phyloP scores from a whole-genome alignment of 2,888 invertebrate genomes.

The Chymomyza amoena region DNA sequence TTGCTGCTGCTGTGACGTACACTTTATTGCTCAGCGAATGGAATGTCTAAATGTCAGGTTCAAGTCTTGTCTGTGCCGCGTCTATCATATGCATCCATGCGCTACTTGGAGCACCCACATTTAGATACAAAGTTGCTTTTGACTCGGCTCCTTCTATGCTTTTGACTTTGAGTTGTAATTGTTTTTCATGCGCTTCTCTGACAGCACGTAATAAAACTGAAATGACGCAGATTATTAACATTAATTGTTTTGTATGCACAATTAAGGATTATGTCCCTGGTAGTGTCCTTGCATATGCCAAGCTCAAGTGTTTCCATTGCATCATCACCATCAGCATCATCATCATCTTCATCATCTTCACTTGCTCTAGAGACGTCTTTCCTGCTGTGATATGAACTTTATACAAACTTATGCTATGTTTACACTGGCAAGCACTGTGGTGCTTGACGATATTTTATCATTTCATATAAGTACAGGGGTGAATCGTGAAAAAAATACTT shows the following conservation, averaged over 20 bases:
- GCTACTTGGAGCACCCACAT: constrained; percentile 50
- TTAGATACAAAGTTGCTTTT: constrained; percentile 25
- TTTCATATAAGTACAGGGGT: too few species aligned
- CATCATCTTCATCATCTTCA: not conserved
- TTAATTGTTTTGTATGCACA: constrained; percentile 37
- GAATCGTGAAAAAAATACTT: too few species aligned
- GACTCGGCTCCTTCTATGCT: constrained; percentile 46
- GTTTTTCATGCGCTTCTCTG: constrained; percentile 33
- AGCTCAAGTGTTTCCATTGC: constrained; percentile 18
- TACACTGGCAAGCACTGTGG: too few species aligned
- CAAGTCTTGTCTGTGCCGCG: constrained; percentile 47
- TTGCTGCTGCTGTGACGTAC: constrained; percentile 22
- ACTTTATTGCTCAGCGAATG: constrained; percentile 34
- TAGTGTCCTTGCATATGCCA: constrained; percentile 48
- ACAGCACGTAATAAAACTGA: constrained; percentile 2
- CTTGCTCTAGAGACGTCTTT: not conserved
- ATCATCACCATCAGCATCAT: constrained; percentile 16
- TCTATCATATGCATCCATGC: not conserved
- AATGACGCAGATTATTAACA: constrained; percentile 5
- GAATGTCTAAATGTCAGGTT: constrained; percentile 66
- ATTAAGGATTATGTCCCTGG: constrained; percentile 63
- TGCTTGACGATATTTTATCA: too few species aligned
- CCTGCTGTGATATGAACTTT: not conserved
- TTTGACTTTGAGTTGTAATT: constrained; percentile 67
- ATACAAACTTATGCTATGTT: too few species aligned